Evolutionary conservation across 1,140 invertebrate genomes (phyloP).

Genomic region (Pristionchus pacificus): DNA sequence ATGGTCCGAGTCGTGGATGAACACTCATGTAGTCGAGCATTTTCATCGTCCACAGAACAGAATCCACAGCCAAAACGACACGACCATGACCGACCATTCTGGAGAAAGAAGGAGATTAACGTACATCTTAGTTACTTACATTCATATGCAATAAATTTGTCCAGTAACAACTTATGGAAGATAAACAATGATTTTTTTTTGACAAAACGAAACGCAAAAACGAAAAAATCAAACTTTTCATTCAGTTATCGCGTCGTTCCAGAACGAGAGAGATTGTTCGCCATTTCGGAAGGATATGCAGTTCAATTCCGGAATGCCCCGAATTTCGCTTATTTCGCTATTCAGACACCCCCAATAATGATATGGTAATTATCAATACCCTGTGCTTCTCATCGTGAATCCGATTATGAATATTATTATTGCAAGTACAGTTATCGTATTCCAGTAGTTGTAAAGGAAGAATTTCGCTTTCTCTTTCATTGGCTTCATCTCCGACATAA

Average conservation of each 20-base stretch:
- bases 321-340: too few relatives aligned
- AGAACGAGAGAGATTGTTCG: too few relatives aligned
- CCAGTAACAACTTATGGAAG: too few relatives aligned
- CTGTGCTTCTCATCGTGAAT: slow-evolving; percentile 37
- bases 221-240: too few relatives aligned
- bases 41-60: slow-evolving; percentile 69
- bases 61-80: slow-evolving; percentile 74
- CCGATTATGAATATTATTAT: slow-evolving; percentile 47
- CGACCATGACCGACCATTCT: slow-evolving; percentile 22
- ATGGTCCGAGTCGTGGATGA: slow-evolving; percentile 68
- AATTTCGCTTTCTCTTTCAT: slow-evolving; percentile 44
- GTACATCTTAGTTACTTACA: background rate
- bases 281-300: too few relatives aligned
- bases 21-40: slow-evolving; percentile 79
- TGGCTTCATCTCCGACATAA: slow-evolving; percentile 49
- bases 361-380: too few relatives aligned
- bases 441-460: slow-evolving; percentile 54
- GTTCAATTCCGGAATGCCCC: too few relatives aligned
- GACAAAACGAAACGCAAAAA: too few relatives aligned
- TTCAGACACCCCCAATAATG: too few relatives aligned
- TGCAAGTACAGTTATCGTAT: slow-evolving; percentile 44
- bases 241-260: too few relatives aligned
- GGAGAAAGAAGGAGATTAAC: background rate
- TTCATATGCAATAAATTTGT: background rate
- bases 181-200: too few relatives aligned